Evolutionary conservation across 1,140 invertebrate species (phyloP).

Genomic region (Hyphantria cunea): DNA sequence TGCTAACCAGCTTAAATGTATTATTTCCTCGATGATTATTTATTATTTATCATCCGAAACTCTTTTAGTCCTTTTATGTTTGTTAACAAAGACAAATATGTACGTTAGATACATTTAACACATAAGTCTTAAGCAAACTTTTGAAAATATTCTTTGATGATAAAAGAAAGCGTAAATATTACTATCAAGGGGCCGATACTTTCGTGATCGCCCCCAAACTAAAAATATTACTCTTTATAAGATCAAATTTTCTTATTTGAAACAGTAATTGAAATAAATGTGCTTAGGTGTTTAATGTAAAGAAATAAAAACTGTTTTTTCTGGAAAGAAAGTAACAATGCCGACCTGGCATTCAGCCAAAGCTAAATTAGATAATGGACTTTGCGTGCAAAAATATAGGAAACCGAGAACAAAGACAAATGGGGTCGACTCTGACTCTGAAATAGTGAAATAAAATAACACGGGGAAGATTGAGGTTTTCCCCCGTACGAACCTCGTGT

Average conservation of each 20-base stretch:
- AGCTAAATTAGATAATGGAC: constrained; percentile 82
- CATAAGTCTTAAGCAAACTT: too few relatives aligned
- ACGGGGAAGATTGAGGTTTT: constrained; percentile 59
- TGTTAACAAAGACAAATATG: too few relatives aligned
- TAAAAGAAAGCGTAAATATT: too few relatives aligned
- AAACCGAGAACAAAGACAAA: constrained; percentile 81
- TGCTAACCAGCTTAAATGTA: too few relatives aligned
- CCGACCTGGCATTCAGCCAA: constrained; percentile 77
- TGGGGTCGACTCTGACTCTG: constrained; percentile 75
- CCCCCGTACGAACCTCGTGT: constrained; percentile 39
- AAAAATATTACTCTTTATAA: constrained; percentile 30
- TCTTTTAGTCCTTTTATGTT: too few relatives aligned
- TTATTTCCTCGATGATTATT: too few relatives aligned
- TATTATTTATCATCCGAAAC: too few relatives aligned
- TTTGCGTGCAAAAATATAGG: constrained; percentile 82
- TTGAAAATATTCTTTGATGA: too few relatives aligned
- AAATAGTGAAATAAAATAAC: constrained; percentile 76
- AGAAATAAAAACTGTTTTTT: constrained; percentile 71
- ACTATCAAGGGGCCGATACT: too few relatives aligned
- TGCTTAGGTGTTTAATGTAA: constrained; percentile 67
- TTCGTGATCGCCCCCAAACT: constrained; percentile 5
- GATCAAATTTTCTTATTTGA: constrained; percentile 29
- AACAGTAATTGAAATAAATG: constrained; percentile 57
- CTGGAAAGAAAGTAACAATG: constrained; percentile 71
- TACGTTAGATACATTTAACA: too few relatives aligned